Conservation (phyloP, 2,888 invertebrate genomes). For the Torymus texanus region DNA sequence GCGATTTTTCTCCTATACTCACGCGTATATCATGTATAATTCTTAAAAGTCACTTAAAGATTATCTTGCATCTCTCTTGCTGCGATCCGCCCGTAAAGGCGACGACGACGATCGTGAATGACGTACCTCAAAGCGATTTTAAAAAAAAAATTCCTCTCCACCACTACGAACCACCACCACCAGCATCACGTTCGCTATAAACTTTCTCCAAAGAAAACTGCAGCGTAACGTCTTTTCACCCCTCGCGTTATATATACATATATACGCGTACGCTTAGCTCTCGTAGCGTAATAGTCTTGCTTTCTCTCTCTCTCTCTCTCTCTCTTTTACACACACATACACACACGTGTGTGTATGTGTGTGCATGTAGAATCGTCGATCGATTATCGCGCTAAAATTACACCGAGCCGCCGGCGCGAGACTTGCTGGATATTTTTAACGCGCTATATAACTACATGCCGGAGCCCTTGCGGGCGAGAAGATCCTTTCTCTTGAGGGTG, state of each 20-base stretch:
- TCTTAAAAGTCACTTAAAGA: slow-evolving; percentile 1
- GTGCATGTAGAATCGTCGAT: slow-evolving; percentile 36
- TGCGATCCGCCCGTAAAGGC: neutral
- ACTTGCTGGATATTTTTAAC: slow-evolving; percentile 47
- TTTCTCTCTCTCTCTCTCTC: neutral
- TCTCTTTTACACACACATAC: no score
- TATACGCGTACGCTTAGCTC: neutral
- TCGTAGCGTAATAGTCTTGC: neutral
- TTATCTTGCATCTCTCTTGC: neutral
- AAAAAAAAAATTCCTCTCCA: no score
- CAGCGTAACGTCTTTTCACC: slow-evolving; percentile 42
- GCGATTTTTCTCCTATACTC: no score
- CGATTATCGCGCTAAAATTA: slow-evolving; percentile 57
- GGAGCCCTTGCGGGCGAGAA: slow-evolving; percentile 58
- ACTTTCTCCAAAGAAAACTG: slow-evolving; percentile 42
- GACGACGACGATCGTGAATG: neutral
- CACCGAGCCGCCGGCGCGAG: slow-evolving; percentile 39
- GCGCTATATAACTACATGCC: slow-evolving; percentile 52
- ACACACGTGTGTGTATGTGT: neutral
- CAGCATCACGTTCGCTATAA: neutral
- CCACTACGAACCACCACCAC: no score
- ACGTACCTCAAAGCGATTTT: no score
- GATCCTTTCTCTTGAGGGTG: slow-evolving; percentile 58
- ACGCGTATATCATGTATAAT: neutral
- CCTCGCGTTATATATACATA: neutral